Evolutionary conservation across 2,888 invertebrate species (phyloP).

Genomic region (Heliconius erato): DNA sequence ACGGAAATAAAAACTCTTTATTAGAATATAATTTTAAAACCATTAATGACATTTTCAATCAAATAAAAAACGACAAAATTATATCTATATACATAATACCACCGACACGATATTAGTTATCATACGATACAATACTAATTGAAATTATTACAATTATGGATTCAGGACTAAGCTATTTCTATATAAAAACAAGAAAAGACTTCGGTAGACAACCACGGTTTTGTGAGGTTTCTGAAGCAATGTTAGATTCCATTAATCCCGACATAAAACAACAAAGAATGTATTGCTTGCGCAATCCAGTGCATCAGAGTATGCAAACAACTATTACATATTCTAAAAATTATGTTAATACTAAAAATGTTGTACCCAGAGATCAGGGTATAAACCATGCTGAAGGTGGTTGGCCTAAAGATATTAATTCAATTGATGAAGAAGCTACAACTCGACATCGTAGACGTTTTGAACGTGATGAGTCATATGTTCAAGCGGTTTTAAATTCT

Average conservation of each 20-base stretch:
- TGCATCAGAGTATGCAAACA: slow-evolving; percentile 73
- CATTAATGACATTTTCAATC: not conserved
- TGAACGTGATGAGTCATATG: slow-evolving; percentile 91
- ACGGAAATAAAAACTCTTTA: not conserved
- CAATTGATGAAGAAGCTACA: slow-evolving; percentile 88
- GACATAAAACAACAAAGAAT: slow-evolving; percentile 64
- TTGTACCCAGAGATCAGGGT: slow-evolving; percentile 81
- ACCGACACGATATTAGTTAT: not conserved
- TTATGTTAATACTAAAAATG: slow-evolving; percentile 85
- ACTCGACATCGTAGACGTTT: slow-evolving; percentile 89
- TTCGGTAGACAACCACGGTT: slow-evolving; percentile 81
- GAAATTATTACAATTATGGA: slow-evolving; percentile 38
- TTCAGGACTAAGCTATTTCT: slow-evolving; percentile 58
- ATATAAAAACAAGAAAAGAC: slow-evolving; percentile 72
- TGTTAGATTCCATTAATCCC: slow-evolving; percentile 68
- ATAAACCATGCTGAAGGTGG: slow-evolving; percentile 91
- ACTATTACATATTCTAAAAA: slow-evolving; percentile 65
- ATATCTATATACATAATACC: not conserved
- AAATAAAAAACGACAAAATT: not conserved
- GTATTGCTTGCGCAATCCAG: slow-evolving; percentile 78
- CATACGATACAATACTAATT: not conserved
- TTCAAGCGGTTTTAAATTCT: slow-evolving; percentile 85
- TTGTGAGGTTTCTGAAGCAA: slow-evolving; percentile 62
- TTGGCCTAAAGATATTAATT: slow-evolving; percentile 91
- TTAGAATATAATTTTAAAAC: not conserved